phyloP scores from a whole-genome alignment of 2,113 vertebrate species.

The Tenebrosternarchus preto region DNA sequence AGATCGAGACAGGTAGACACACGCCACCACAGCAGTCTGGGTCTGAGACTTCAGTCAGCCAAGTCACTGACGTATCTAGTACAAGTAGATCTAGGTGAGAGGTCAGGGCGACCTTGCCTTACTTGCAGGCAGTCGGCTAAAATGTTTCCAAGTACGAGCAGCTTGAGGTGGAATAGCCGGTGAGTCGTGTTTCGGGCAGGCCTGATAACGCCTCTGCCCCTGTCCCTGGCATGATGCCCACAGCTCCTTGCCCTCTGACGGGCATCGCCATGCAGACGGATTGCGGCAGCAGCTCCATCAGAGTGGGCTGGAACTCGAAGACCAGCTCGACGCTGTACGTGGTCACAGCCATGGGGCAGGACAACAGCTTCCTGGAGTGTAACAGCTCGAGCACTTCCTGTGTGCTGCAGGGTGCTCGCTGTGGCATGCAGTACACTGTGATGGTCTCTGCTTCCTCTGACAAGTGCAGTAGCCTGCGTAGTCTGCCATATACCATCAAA shows the following conservation, averaged over 20 bases:
- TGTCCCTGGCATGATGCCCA: background rate
- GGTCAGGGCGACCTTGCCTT: too few species aligned
- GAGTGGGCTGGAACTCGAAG: conserved; percentile 66
- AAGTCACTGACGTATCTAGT: too few species aligned
- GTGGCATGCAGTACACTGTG: conserved; percentile 71
- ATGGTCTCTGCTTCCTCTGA: conserved; percentile 72
- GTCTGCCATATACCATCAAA: conserved; percentile 64
- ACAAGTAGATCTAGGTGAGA: too few species aligned
- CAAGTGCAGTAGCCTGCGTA: conserved; percentile 75
- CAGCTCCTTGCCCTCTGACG: conserved; percentile 73
- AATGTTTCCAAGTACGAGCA: too few species aligned
- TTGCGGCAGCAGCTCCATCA: conserved; percentile 67
- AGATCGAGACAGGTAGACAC: conserved; percentile 70
- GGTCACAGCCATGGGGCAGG: conserved; percentile 70
- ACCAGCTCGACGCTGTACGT: conserved; percentile 59
- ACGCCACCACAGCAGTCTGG: background rate
- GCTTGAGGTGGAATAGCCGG: too few species aligned
- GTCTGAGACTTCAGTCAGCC: too few species aligned
- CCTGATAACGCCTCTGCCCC: background rate
- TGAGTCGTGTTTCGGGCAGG: too few species aligned
- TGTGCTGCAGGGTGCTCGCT: conserved; percentile 56
- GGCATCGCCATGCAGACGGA: conserved; percentile 55
- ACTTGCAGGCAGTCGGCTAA: too few species aligned
- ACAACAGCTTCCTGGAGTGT: conserved; percentile 62
- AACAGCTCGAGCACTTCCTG: conserved; percentile 69